Percentiles rank a stretch among this genome's conserved stretches.
Evolutionary conservation across 2,888 invertebrate species (phyloP).

Genomic region (Xestia sexstrigata): DNA sequence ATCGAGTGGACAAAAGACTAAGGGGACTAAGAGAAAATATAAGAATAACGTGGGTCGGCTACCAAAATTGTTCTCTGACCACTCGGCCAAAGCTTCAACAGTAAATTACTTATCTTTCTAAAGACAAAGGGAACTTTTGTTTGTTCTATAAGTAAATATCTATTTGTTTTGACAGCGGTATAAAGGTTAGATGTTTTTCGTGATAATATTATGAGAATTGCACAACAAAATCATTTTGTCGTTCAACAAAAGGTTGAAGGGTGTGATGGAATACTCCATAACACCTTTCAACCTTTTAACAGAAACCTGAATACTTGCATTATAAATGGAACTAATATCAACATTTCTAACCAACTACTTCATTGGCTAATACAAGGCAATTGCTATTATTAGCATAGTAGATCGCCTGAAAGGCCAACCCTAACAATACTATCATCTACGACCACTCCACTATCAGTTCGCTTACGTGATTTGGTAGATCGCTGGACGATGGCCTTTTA

Average conservation of each 20-base stretch:
- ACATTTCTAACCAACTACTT: not conserved
- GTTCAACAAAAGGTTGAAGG: not conserved
- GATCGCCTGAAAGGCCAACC: conserved; percentile 47
- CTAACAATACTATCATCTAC: conserved; percentile 57
- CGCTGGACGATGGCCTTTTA: conserved; percentile 55
- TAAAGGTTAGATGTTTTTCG: not conserved
- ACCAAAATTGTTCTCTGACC: conserved; percentile 43
- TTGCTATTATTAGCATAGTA: conserved; percentile 21
- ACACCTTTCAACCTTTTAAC: not conserved
- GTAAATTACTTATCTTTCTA: conserved; percentile 18
- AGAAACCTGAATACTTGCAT: conserved; percentile 5
- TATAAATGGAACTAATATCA: conserved; percentile 20
- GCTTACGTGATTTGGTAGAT: conserved; percentile 73
- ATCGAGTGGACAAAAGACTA: conserved; percentile 53
- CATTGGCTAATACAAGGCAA: not conserved
- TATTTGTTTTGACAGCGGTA: conserved; percentile 11
- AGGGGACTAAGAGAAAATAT: conserved; percentile 47
- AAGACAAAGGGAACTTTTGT: conserved; percentile 21
- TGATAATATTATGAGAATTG: not conserved
- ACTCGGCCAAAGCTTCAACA: conserved; percentile 17
- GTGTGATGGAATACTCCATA: no score
- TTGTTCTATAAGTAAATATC: conserved; percentile 1
- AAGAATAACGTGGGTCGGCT: conserved; percentile 49
- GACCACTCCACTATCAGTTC: conserved; percentile 69
- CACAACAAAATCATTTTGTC: not conserved